These are phyloP conservation scores for Capitulum mitella DNA, from an alignment of 2,888 invertebrate genomes.

Conservation along the genomic window DNA sequence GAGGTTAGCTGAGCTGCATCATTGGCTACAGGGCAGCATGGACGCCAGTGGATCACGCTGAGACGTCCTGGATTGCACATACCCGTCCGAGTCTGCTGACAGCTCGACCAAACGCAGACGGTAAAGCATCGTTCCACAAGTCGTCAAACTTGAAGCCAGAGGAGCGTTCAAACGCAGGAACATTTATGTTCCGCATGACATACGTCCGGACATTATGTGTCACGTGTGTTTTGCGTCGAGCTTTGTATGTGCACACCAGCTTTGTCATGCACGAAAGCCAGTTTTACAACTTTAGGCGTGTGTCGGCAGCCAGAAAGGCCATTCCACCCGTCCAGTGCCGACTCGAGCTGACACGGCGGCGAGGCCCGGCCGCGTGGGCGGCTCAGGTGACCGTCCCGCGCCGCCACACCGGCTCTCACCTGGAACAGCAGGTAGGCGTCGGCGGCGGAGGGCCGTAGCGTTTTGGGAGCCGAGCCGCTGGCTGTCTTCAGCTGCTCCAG, in stretches of 20 bases:
- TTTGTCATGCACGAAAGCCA: no score
- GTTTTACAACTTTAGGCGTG: no score
- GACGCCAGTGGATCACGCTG: no score
- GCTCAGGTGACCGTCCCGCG: no score
- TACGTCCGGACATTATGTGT: no score
- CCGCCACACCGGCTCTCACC: no score
- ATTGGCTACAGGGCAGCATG: background rate
- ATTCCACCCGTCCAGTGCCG: no score
- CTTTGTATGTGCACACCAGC: no score
- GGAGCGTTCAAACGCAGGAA: background rate
- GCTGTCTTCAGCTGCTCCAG: conserved; percentile 71
- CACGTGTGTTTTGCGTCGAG: no score
- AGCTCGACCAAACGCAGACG: background rate
- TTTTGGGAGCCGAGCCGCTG: conserved; percentile 68
- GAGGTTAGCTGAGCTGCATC: conserved; percentile 26
- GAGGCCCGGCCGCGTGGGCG: conserved; percentile 33
- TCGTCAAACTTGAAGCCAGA: background rate
- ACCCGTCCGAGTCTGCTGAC: no score
- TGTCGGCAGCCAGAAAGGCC: no score
- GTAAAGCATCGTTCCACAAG: background rate
- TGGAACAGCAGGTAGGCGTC: conserved; percentile 94
- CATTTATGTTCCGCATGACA: background rate
- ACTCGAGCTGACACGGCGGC: background rate
- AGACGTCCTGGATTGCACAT: no score
- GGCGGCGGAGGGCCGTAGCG: conserved; percentile 75